Evolutionary conservation across 2,888 invertebrate species (phyloP).

Genomic region (Petrolisthes cinctipes): DNA sequence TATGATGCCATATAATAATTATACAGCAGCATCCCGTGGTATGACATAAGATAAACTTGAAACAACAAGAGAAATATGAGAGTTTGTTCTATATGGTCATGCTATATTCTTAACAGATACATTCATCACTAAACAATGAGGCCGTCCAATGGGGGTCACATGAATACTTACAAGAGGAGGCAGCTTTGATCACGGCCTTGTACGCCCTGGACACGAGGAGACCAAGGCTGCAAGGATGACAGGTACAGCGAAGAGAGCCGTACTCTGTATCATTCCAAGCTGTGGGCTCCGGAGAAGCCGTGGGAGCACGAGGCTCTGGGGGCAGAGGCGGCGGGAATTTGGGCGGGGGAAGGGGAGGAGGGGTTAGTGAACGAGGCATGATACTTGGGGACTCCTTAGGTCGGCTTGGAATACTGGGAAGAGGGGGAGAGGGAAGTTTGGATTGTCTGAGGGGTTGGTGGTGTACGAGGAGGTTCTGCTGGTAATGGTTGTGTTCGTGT

Average conservation of each 20-base stretch:
- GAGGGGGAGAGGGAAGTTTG: not conserved
- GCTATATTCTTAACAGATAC: no score
- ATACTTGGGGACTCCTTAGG: not conserved
- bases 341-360: not conserved
- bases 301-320: not conserved
- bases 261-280: constrained; percentile 7
- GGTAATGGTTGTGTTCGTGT: constrained; percentile 30
- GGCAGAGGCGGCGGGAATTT: not conserved
- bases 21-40: no score
- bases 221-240: constrained; percentile 44
- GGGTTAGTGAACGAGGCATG: not conserved
- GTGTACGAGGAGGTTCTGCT: constrained; percentile 35
- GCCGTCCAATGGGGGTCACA: not conserved
- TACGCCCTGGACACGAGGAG: constrained; percentile 31
- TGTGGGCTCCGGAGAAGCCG: not conserved
- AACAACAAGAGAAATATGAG: no score
- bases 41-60: no score
- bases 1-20: no score
- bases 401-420: not conserved
- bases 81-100: no score
- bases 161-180: constrained; percentile 84
- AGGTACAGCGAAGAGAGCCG: constrained; percentile 15
- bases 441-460: constrained; percentile 26
- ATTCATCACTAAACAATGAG: no score
- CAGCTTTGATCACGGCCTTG: constrained; percentile 68